Conservation (phyloP, 1,140 invertebrate species). For the Drosophila saltans region DNA sequence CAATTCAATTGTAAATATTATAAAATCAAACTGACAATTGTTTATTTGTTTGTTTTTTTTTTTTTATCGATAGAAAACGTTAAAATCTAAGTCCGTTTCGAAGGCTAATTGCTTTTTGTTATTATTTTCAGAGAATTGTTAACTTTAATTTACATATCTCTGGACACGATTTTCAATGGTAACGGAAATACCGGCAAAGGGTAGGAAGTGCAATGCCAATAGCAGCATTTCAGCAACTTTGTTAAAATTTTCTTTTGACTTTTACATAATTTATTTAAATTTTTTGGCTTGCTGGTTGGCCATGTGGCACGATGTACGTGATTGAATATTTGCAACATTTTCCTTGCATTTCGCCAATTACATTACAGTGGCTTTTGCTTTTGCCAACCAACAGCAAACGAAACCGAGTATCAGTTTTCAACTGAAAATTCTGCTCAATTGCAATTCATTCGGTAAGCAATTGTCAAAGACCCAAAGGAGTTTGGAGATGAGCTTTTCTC, state of each 20-base stretch:
- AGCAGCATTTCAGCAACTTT: conserved; percentile 39
- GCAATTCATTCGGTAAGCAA: conserved; percentile 66
- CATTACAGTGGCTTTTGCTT: conserved; percentile 32
- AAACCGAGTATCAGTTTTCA: conserved; percentile 64
- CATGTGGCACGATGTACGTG: conserved; percentile 77
- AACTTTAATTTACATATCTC: conserved; percentile 47
- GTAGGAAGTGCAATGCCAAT: conserved; percentile 18
- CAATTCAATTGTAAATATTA: not conserved
- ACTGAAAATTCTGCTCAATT: conserved; percentile 76
- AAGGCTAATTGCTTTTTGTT: conserved; percentile 40
- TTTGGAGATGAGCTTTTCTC: conserved; percentile 51
- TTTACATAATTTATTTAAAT: conserved; percentile 81
- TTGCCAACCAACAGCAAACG: conserved; percentile 15
- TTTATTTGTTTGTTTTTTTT: not conserved
- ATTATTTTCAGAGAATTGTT: conserved; percentile 51
- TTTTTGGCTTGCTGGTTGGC: conserved; percentile 34
- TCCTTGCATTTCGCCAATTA: conserved; percentile 72
- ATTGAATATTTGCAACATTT: conserved; percentile 81
- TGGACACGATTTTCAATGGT: conserved; percentile 51
- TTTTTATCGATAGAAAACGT: not conserved
- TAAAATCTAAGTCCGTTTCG: conserved; percentile 14
- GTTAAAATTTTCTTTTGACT: conserved; percentile 30
- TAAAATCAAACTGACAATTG: not conserved
- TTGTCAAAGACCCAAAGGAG: conserved; percentile 52
- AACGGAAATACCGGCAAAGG: conserved; percentile 62